These are phyloP conservation scores for Tachysurus vachellii DNA, from an alignment of 2,113 vertebrate genomes.

Conservation along the genomic window DNA sequence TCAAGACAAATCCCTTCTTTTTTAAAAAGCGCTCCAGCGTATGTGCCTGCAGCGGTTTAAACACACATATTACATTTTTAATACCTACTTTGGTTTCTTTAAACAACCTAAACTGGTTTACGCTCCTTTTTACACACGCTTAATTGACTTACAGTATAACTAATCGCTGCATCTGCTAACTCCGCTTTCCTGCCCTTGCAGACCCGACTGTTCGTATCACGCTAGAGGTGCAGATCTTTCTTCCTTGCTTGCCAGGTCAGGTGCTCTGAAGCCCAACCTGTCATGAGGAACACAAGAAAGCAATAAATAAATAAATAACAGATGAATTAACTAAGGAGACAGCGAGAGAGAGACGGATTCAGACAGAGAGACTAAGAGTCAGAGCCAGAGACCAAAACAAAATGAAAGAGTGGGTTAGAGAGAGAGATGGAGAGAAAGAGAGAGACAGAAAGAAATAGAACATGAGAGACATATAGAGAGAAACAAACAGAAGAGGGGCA, in stretches of 20 bases:
- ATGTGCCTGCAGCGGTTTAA: conserved; percentile 74
- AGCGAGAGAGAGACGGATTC: neutral
- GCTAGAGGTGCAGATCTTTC: conserved; percentile 24
- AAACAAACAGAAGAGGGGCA: too few relatives aligned
- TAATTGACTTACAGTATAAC: conserved; percentile 85
- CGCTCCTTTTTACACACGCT: conserved; percentile 81
- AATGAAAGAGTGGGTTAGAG: neutral
- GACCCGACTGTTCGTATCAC: neutral
- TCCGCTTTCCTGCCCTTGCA: conserved; percentile 63
- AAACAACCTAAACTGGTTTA: conserved; percentile 83
- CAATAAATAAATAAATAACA: neutral
- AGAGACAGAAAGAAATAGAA: too few relatives aligned
- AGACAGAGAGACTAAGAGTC: neutral
- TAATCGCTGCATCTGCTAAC: conserved; percentile 81
- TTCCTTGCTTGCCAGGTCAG: conserved; percentile 1
- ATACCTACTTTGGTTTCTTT: conserved; percentile 84
- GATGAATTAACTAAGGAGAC: conserved; percentile 6
- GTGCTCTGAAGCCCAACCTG: conserved; percentile 9
- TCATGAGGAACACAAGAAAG: neutral
- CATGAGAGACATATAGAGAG: too few relatives aligned
- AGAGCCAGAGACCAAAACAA: too few relatives aligned
- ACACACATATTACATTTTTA: conserved; percentile 86
- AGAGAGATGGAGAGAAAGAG: neutral
- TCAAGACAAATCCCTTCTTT: conserved; percentile 80
- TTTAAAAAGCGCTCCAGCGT: conserved; percentile 77